Conservation (phyloP, 2,113 vertebrate species). For the Microtus richardsoni region DNA sequence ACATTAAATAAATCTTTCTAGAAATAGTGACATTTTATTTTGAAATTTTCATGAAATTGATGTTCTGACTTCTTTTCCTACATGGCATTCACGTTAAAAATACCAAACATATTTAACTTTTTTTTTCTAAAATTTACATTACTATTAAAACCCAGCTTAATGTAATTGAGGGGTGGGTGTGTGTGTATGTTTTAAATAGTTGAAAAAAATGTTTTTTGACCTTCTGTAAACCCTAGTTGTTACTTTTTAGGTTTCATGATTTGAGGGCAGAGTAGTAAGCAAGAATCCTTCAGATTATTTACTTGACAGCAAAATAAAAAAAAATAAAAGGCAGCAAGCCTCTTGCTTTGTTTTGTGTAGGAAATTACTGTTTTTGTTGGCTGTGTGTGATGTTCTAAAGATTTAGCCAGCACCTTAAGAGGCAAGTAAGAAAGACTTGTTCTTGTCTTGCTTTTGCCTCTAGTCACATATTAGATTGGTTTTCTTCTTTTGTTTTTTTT, state of each 20-base stretch:
- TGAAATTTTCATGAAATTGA: constrained; percentile 36
- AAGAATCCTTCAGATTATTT: constrained; percentile 27
- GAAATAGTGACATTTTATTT: constrained; percentile 31
- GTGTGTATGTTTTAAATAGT: background rate
- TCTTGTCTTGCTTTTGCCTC: constrained; percentile 75
- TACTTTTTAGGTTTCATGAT: constrained; percentile 54
- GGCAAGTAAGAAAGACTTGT: background rate
- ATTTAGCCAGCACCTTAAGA: background rate
- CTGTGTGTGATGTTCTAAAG: constrained; percentile 19
- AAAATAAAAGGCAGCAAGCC: background rate
- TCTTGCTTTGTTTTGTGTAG: constrained; percentile 64
- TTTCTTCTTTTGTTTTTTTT: constrained; percentile 66
- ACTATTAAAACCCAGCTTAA: constrained; percentile 7
- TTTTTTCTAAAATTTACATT: constrained; percentile 45
- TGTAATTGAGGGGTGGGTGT: background rate
- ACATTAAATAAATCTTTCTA: constrained; percentile 8
- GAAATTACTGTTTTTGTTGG: constrained; percentile 69
- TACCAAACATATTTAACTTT: background rate
- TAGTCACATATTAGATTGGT: constrained; percentile 77
- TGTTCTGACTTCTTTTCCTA: background rate
- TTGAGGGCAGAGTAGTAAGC: background rate
- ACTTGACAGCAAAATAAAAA: constrained; percentile 53
- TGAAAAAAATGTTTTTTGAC: constrained; percentile 30
- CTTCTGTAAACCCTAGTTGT: background rate
- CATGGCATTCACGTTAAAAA: constrained; percentile 38